Percentiles rank a stretch among this genome's conserved stretches.
Conservation (phyloP, 2,797 vertebrate genomes). For the Sarcoramphus papa region DNA sequence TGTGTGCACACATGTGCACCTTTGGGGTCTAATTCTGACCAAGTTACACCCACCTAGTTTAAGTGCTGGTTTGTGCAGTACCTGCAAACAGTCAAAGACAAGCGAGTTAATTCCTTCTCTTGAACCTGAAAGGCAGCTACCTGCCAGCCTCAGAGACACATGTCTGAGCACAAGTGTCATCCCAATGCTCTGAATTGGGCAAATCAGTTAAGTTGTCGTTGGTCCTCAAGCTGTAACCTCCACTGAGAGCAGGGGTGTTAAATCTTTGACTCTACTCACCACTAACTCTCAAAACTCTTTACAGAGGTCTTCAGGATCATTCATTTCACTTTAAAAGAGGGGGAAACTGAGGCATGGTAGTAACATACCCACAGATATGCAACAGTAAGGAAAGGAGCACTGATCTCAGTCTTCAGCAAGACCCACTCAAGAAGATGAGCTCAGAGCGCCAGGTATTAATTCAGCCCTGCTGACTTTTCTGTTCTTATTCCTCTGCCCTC, state of each 20-base stretch:
- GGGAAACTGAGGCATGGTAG: background rate
- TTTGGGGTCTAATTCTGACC: background rate
- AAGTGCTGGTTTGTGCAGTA: background rate
- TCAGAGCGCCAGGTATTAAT: background rate
- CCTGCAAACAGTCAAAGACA: background rate
- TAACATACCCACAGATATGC: fast-evolving
- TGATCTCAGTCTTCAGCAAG: background rate
- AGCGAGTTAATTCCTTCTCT: background rate
- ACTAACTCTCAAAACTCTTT: background rate
- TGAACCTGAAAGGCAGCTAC: background rate
- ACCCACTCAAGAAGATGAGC: background rate
- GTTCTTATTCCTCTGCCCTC: background rate
- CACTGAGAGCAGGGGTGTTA: background rate
- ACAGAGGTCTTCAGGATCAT: background rate
- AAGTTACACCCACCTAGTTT: background rate
- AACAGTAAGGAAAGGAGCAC: background rate
- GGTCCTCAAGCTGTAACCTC: background rate
- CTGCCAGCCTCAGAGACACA: background rate
- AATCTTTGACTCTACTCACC: background rate
- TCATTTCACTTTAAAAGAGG: background rate
- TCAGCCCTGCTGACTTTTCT: background rate
- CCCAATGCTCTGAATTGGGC: background rate
- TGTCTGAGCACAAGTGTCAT: background rate
- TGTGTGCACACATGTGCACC: fast-evolving
- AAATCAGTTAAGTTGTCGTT: background rate